Base-by-base conservation (phyloP, 1,140 invertebrate species). In the Cataglyphis hispanica region DNA sequence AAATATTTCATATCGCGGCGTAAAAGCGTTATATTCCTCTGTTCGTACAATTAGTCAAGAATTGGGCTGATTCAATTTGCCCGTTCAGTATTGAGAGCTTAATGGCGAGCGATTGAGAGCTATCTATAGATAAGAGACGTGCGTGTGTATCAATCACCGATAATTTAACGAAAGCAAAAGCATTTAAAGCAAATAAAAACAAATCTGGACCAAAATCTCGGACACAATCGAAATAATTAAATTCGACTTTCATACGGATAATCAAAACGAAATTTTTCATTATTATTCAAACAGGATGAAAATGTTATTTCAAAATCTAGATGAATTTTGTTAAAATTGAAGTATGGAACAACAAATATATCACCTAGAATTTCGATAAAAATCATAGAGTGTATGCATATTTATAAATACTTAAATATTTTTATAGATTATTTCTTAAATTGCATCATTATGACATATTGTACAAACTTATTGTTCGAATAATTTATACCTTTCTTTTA, bases 1-100 rank as follows among this genome's bases (percentile, higher is more conserved):
- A 60, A 74, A 83, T 83, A 74, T 83, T 60, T 11, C 56, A 6
- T 27, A 16, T 50, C 40, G 43, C 25, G 7, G 46, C 7, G 10
- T 60, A 74, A 83, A 74, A 83, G 31, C 31, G 25, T 31, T 13
- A 19, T 19, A 27, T 43, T 58, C 19, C 25, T 40, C 6, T 43
- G n/a, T 60, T 74, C 22, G 27, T 25, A 40, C 25, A 61, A 74
- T 72, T 74, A 83, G 16, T 40, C 31, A 61, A 83, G 72, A 72
- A 72, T 46, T 72, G 67, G 13, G 5, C 5, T 0, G 34, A 43
- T 69, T 69, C 22, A 80, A 69, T 80, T n/a, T 37, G 31, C 31
- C 58, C 1, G n/a, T 46, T 27, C 6, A 7, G n/a, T 16, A 37
- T 69, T 69, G 46, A 69, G 56, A 37, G 77, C 34, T 67, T 40